Evolutionary conservation across 2,888 invertebrate species (phyloP), one percentile per base, ranked within the genome.

Genomic region (Zaprionus bogoriensis): DNA sequence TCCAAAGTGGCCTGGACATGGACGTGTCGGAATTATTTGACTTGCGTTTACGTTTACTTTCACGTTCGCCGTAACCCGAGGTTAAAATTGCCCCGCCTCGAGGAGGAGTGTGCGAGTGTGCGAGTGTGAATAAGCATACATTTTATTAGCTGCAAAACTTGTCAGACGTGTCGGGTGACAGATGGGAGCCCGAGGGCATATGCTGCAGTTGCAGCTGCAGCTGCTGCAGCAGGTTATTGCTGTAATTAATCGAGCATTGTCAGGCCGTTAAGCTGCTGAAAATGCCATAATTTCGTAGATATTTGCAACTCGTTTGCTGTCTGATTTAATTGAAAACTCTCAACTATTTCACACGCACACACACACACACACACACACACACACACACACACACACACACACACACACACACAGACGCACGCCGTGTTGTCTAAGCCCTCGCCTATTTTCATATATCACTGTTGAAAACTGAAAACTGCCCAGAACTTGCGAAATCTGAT

Each of bases 11-110:
- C 81, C 66, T 77, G 77, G 85, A 84, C 81, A 84, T 76, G n/a
- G n/a, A 83, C 87, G 86, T 87, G 87, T 74, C 72, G 76, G 86
- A 74, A 85, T 87, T 85, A 83, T 74, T 83, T 72, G 65, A 85
- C 85, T 82, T 83, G 76, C 87, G 81, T 53, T 57, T 58, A 50
- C 57, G 48, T n/a, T n/a, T n/a, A n/a, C n/a, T n/a, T n/a, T n/a
- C n/a, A n/a, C 53, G 53, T 25, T 36, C 39, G 53, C 46, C 50
- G 32, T 47, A 53, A 44, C 54, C 30, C 41, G 46, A 12, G 23
- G 9, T 22, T 14, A 10, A 20, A 22, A 27, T 27, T 46, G 42
- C 25, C 25, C n/a, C 12, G 22, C 23, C 9, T 7, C n/a, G 22
- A 9, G n/a, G n/a, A n/a, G n/a, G n/a, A n/a, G 6, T 22, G 12